phyloP scores from a whole-genome alignment of 2,113 vertebrate genomes.

The Anguilla rostrata region DNA sequence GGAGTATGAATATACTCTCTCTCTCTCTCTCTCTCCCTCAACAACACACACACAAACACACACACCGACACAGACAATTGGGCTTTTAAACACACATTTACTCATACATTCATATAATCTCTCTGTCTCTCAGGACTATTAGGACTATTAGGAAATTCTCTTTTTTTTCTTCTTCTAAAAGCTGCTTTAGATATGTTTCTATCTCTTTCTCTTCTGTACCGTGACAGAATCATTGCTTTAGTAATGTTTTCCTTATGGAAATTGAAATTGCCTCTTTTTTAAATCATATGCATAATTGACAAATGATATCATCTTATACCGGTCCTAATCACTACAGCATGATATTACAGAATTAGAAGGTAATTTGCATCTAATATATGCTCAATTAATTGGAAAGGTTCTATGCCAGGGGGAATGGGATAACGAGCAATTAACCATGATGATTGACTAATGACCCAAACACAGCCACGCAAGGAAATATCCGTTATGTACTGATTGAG shows the following conservation, averaged over 20 bases:
- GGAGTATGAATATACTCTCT: neutral
- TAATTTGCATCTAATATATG: slow-evolving; percentile 42
- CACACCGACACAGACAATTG: neutral
- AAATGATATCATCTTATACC: slow-evolving; percentile 7
- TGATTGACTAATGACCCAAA: slow-evolving; percentile 40
- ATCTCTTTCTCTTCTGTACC: neutral
- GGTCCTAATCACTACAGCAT: slow-evolving; percentile 1
- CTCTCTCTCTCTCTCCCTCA: neutral
- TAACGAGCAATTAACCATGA: slow-evolving; percentile 46
- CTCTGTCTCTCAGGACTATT: no score
- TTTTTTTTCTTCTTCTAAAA: neutral
- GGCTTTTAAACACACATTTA: no score
- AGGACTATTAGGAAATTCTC: neutral
- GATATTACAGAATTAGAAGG: slow-evolving; percentile 33
- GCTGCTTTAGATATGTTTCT: neutral
- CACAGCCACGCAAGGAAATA: slow-evolving; percentile 21
- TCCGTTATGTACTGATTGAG: slow-evolving; percentile 35
- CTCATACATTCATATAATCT: no score
- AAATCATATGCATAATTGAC: slow-evolving; percentile 2
- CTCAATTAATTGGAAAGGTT: slow-evolving; percentile 48
- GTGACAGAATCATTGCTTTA: neutral
- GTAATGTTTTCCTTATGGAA: neutral
- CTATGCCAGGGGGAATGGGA: slow-evolving; percentile 35
- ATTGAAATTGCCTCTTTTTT: neutral
- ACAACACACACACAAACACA: neutral